phyloP scores from a whole-genome alignment of 2,888 invertebrate species.

The Drosophila maculinotata region DNA sequence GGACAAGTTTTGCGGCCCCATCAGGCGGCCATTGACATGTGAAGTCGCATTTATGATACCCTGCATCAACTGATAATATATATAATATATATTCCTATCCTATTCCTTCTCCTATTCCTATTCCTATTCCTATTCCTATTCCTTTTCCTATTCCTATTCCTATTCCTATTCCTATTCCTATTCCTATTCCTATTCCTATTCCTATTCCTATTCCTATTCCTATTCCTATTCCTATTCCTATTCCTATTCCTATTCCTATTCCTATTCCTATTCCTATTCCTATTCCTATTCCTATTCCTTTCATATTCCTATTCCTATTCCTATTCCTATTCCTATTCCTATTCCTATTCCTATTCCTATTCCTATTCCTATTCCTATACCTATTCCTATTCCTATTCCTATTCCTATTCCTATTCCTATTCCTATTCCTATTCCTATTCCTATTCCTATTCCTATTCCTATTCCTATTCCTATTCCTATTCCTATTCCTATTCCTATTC shows the following conservation, averaged over 20 bases:
- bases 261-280: constrained; percentile 17
- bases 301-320: not conserved
- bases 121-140: constrained; percentile 2
- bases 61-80: not conserved
- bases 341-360: too few relatives aligned
- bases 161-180: too few relatives aligned
- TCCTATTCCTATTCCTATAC: too few relatives aligned
- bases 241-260: not conserved
- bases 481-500: not conserved
- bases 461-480: constrained; percentile 3
- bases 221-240: not conserved
- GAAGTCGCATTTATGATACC: constrained; percentile 17
- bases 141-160: too few relatives aligned
- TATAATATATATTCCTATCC: too few relatives aligned
- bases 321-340: too few relatives aligned
- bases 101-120: not conserved
- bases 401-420: too few relatives aligned
- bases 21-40: not conserved
- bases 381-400: too few relatives aligned
- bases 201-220: too few relatives aligned
- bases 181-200: too few relatives aligned
- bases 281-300: not conserved
- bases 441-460: constrained; percentile 7
- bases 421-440: not conserved
- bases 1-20: constrained; percentile 15